phyloP scores from a whole-genome alignment of 2,113 vertebrate species.

The mouse (Mus musculus) region DNA sequence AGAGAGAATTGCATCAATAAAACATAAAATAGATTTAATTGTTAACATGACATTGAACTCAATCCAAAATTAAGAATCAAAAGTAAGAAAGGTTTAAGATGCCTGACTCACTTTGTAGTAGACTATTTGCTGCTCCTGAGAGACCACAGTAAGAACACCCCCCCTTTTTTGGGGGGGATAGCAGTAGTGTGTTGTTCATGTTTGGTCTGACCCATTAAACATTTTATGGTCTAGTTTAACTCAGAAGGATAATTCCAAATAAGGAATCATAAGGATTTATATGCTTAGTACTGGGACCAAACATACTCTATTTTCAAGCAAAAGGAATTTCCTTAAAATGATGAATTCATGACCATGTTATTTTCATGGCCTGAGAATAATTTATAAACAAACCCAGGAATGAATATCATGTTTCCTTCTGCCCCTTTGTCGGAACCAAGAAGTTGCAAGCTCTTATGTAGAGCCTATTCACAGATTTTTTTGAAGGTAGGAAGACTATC shows the following conservation, averaged over 20 bases:
- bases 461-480: neutral
- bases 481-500: neutral
- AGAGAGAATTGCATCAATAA: conserved; percentile 65
- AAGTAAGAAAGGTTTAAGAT: conserved; percentile 12
- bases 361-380: conserved; percentile 44
- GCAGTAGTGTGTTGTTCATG: conserved; percentile 38
- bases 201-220: conserved; percentile 72
- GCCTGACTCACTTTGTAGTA: neutral
- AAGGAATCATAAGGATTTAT: conserved; percentile 75
- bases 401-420: conserved; percentile 8
- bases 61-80: conserved; percentile 57
- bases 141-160: neutral
- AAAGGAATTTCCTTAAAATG: conserved; percentile 71
- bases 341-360: conserved; percentile 66
- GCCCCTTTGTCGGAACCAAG: conserved; percentile 13
- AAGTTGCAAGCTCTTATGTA: neutral
- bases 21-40: conserved; percentile 61
- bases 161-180: neutral
- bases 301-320: conserved; percentile 56
- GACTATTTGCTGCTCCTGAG: conserved; percentile 56
- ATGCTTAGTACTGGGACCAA: conserved; percentile 44
- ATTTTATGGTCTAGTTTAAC: conserved; percentile 77
- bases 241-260: conserved; percentile 77
- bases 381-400: conserved; percentile 53
- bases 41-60: conserved; percentile 52